Conservation (phyloP, 2,888 invertebrate genomes). For the Sacculina carcini region DNA sequence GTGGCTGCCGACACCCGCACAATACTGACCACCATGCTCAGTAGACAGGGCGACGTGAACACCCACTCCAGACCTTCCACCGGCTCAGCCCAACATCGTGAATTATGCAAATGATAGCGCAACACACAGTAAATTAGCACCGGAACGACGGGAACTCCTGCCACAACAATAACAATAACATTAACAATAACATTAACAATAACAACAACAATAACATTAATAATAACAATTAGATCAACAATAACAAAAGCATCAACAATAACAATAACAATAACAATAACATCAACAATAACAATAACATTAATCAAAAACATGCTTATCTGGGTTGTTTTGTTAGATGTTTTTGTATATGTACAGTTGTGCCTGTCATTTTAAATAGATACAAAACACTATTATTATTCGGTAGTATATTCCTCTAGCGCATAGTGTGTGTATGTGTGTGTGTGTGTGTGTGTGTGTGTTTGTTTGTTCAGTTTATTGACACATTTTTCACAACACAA, state of each 20-base stretch:
- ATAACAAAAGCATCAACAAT: too few species aligned
- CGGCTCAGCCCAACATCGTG: constrained; percentile 10
- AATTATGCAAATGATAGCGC: background rate
- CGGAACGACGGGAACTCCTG: constrained; percentile 9
- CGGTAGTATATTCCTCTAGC: background rate
- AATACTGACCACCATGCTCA: constrained; percentile 10
- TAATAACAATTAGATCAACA: too few species aligned
- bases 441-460: too few species aligned
- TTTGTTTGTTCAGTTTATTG: too few species aligned
- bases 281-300: too few species aligned
- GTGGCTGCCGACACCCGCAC: background rate
- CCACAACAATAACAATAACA: background rate
- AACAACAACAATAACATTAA: too few species aligned
- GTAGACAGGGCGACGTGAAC: constrained; percentile 9
- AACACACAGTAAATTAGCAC: constrained; percentile 7
- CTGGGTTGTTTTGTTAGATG: too few species aligned
- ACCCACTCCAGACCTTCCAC: constrained; percentile 10
- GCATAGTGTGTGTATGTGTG: background rate
- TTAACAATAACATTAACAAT: too few species aligned
- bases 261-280: too few species aligned
- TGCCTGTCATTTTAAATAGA: background rate
- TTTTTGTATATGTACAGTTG: background rate
- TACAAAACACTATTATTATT: background rate
- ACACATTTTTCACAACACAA: too few species aligned
- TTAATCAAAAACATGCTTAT: too few species aligned